These are phyloP conservation scores for Bothrops alternatus DNA, from an alignment of 2,797 vertebrate genomes.

Conservation along the genomic window DNA sequence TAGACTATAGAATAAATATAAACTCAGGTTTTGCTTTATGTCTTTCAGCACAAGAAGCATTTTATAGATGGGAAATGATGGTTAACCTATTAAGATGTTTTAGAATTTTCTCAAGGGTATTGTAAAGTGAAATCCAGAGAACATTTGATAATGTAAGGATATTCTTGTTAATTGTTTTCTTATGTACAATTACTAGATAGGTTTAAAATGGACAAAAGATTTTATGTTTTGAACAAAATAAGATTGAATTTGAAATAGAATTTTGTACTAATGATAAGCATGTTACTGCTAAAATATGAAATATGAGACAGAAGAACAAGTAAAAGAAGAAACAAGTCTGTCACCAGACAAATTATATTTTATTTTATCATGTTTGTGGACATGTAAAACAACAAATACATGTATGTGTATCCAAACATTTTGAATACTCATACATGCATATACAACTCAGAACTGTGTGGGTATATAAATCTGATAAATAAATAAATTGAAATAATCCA, in stretches of 20 bases:
- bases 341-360: neutral
- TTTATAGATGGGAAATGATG: neutral
- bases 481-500: neutral
- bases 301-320: neutral
- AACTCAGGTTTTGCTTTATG: neutral
- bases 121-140: neutral
- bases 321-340: neutral
- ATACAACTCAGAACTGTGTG: neutral
- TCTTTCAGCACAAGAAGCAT: neutral
- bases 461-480: neutral
- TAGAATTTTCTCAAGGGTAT: neutral
- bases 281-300: neutral
- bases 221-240: neutral
- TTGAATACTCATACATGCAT: neutral
- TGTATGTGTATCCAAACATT: neutral
- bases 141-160: neutral
- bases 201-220: neutral
- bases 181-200: neutral
- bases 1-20: neutral
- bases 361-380: neutral
- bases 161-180: neutral
- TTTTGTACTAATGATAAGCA: neutral
- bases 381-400: neutral
- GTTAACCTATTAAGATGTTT: neutral
- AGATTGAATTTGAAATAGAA: neutral